A percentile compares a stretch with the other conserved stretches of the same genome.
phyloP scores from a whole-genome alignment of 2,797 vertebrate species.

The Channallabes apus region DNA sequence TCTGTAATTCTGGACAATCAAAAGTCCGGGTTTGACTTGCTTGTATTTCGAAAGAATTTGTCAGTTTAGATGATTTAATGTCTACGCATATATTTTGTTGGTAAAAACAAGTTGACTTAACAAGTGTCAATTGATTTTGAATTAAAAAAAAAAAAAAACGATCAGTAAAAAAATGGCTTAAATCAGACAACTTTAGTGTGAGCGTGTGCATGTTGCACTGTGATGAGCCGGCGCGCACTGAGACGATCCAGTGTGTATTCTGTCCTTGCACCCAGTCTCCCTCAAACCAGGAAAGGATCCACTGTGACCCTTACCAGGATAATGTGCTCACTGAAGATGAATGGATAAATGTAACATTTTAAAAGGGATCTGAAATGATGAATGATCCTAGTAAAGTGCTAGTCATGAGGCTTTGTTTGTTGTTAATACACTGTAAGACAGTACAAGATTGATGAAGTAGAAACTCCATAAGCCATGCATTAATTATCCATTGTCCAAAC shows the following conservation, averaged over 20 bases:
- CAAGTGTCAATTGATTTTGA: no score
- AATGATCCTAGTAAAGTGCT: background rate
- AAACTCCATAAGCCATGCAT: conserved; percentile 11
- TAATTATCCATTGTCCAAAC: conserved; percentile 17
- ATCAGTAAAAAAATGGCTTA: no score
- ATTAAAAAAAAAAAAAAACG: no score
- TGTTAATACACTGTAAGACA: conserved; percentile 21
- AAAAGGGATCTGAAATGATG: conserved; percentile 13
- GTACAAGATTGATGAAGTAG: conserved; percentile 34
- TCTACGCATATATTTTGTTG: no score
- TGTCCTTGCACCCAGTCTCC: background rate
- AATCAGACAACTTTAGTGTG: background rate
- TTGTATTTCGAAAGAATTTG: no score
- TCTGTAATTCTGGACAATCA: no score
- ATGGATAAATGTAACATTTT: background rate
- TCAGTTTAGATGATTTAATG: no score
- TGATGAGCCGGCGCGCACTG: background rate
- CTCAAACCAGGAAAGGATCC: background rate
- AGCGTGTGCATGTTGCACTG: background rate
- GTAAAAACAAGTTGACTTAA: no score
- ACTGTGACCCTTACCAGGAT: background rate
- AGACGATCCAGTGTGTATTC: background rate
- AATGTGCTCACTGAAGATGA: background rate
- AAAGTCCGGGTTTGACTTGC: no score
- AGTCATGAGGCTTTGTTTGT: conserved; percentile 23